These are phyloP conservation scores for Gymnosoma rotundatum DNA, from an alignment of 2,888 invertebrate genomes.

Conservation along the genomic window DNA sequence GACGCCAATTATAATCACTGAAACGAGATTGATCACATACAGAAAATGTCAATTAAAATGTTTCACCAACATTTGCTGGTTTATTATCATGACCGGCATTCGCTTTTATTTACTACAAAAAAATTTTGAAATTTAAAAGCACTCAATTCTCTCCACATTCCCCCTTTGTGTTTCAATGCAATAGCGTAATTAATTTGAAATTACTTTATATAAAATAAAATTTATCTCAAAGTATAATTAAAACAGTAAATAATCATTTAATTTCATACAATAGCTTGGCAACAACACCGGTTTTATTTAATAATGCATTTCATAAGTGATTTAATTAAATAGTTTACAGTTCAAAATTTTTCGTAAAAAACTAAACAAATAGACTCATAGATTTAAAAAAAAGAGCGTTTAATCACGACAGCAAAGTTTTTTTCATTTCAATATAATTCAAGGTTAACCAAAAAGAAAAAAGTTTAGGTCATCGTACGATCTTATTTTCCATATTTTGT, in stretches of 20 bases:
- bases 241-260: constrained; percentile 27
- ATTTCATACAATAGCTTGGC: constrained; percentile 29
- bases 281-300: constrained; percentile 29
- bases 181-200: background rate
- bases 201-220: background rate
- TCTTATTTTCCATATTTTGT: constrained; percentile 7
- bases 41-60: too few species aligned
- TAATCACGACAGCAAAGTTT: background rate
- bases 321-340: constrained; percentile 37
- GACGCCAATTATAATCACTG: too few species aligned
- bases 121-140: too few species aligned
- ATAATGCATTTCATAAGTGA: constrained; percentile 5
- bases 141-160: background rate
- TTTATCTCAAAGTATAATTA: constrained; percentile 22
- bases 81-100: too few species aligned
- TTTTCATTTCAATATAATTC: constrained; percentile 31
- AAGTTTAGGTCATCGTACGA: constrained; percentile 1
- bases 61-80: too few species aligned
- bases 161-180: background rate
- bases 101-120: too few species aligned
- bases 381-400: constrained; percentile 24
- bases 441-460: constrained; percentile 37
- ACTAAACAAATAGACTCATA: constrained; percentile 14
- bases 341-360: background rate
- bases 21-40: too few species aligned